A percentile compares a stretch with the other conserved stretches of the same genome.
phyloP scores from a whole-genome alignment of 2,888 invertebrate species.

The Sceliomorpha sp. region DNA sequence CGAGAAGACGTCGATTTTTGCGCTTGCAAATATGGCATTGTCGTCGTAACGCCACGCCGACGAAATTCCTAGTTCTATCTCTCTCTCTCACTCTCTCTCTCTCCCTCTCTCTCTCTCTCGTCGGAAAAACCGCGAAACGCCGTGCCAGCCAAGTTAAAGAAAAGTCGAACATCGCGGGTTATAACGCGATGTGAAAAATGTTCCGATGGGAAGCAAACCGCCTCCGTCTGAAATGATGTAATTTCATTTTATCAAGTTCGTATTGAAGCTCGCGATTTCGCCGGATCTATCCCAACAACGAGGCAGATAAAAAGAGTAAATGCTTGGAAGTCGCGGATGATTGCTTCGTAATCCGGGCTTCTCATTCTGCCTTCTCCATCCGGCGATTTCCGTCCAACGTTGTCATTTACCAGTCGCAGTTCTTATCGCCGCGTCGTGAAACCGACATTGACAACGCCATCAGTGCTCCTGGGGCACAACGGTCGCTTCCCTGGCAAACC shows the following conservation, averaged over 20 bases:
- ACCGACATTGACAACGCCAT: conserved; percentile 46
- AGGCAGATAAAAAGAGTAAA: conserved; percentile 34
- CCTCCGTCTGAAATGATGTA: conserved; percentile 20
- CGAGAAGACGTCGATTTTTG: conserved; percentile 7
- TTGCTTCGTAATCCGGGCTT: conserved; percentile 37
- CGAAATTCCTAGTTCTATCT: too few relatives aligned
- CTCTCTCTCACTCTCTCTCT: too few relatives aligned
- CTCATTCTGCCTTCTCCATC: conserved; percentile 29
- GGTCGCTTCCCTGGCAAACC: conserved; percentile 40
- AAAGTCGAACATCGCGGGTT: neutral
- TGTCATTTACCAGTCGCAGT: conserved; percentile 46
- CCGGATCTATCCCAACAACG: conserved; percentile 24
- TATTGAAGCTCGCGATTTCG: conserved; percentile 30
- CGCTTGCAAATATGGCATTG: conserved; percentile 9
- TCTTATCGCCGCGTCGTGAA: conserved; percentile 45
- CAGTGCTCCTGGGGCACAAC: conserved; percentile 36
- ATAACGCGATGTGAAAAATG: conserved; percentile 1
- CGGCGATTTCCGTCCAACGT: conserved; percentile 30
- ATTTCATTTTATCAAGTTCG: conserved; percentile 32
- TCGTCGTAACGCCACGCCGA: neutral
- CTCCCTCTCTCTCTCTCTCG: too few relatives aligned
- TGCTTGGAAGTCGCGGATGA: conserved; percentile 38
- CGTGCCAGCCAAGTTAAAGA: too few relatives aligned
- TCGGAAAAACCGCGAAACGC: too few relatives aligned
- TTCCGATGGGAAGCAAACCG: conserved; percentile 14